A percentile compares a stretch with the other conserved stretches of the same genome.
phyloP scores from a whole-genome alignment of 2,113 vertebrate species.

The Sinocyclocheilus maitianheensis region DNA sequence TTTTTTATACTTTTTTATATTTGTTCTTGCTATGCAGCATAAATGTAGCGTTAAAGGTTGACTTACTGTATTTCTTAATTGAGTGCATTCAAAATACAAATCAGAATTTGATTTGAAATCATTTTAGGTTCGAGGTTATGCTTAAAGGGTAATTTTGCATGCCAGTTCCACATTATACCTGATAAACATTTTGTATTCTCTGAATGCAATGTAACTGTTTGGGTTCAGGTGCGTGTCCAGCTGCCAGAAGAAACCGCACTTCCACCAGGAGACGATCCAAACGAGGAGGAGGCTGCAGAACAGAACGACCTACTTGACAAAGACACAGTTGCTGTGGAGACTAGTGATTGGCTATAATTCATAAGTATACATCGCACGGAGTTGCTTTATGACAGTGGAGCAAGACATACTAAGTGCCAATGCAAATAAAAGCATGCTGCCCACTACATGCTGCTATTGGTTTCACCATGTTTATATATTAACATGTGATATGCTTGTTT shows the following conservation, averaged over 20 bases:
- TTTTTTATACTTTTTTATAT: background rate
- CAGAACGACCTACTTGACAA: slow-evolving; percentile 65
- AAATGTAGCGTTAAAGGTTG: background rate
- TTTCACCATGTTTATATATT: background rate
- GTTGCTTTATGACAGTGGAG: background rate
- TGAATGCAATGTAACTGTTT: background rate
- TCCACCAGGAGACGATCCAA: background rate
- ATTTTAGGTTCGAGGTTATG: background rate
- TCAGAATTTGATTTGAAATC: background rate
- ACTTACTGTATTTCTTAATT: background rate
- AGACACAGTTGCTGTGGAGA: slow-evolving; percentile 40
- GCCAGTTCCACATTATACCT: background rate
- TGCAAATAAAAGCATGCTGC: background rate
- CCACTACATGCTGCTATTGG: too few relatives aligned
- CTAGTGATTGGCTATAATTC: slow-evolving; percentile 63
- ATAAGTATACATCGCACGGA: background rate
- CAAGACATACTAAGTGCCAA: background rate
- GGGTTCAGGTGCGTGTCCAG: slow-evolving; percentile 41
- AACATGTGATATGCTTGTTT: background rate
- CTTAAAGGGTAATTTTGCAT: too few relatives aligned
- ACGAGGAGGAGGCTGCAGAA: slow-evolving; percentile 56
- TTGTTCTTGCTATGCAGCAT: background rate
- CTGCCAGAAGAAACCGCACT: background rate
- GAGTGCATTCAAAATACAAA: background rate
- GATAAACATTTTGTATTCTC: background rate